A percentile compares a stretch with the other conserved stretches of the same genome.
phyloP scores from a whole-genome alignment of 2,888 invertebrate species.

The Xestia sexstrigata region DNA sequence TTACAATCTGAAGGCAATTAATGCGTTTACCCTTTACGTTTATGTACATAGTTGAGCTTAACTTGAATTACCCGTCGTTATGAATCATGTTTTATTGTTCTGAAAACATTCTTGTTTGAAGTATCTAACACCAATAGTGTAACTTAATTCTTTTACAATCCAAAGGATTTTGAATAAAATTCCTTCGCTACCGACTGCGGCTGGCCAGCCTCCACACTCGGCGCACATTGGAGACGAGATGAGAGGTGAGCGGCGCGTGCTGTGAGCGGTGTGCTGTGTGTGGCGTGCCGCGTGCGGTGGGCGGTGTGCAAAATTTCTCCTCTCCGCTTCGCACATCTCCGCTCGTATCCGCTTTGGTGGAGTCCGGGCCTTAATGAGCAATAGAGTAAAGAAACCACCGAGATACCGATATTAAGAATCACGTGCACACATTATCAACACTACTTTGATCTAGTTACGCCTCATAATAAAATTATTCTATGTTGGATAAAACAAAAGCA shows the following conservation, averaged over 20 bases:
- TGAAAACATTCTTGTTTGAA: slow-evolving; percentile 15
- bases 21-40: slow-evolving; percentile 8
- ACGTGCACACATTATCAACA: neutral
- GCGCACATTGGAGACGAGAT: too few species aligned
- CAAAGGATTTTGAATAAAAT: neutral
- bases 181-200: neutral
- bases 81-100: slow-evolving; percentile 20
- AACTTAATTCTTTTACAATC: neutral
- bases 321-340: too few species aligned
- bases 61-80: slow-evolving; percentile 17
- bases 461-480: slow-evolving; percentile 3
- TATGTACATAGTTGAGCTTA: slow-evolving; percentile 23
- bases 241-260: too few species aligned
- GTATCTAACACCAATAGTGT: neutral
- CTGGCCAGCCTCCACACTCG: too few species aligned
- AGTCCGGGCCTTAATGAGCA: too few species aligned
- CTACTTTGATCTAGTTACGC: neutral
- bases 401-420: neutral
- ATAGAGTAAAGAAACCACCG: neutral
- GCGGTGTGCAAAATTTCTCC: too few species aligned
- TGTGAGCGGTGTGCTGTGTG: too few species aligned
- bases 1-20: slow-evolving; percentile 39
- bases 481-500: neutral
- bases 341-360: too few species aligned
- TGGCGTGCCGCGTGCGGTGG: too few species aligned